Evolutionary conservation across 2,797 vertebrate species (phyloP).

Genomic region (Carduelis carduelis): DNA sequence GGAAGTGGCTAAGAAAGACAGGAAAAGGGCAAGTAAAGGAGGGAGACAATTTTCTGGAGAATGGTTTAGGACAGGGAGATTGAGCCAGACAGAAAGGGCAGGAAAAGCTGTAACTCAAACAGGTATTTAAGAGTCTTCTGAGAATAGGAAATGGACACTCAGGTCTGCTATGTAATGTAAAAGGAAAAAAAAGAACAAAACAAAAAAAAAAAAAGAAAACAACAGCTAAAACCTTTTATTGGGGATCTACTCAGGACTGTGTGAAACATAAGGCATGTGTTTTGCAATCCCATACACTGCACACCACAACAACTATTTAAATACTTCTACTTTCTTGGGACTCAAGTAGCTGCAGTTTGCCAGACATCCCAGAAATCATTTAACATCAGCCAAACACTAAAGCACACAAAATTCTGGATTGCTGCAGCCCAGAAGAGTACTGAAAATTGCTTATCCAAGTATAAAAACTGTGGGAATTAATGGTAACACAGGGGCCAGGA

Average conservation of each 20-base stretch:
- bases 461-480: not conserved
- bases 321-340: not conserved
- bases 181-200: not conserved
- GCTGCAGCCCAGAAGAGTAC: not conserved
- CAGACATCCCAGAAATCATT: not conserved
- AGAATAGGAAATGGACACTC: not conserved
- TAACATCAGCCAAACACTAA: not conserved
- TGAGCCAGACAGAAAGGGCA: not conserved
- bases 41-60: not conserved
- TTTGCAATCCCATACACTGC: not conserved
- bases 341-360: not conserved
- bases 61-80: not conserved
- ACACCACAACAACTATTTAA: not conserved
- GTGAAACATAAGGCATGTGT: rapidly evolving
- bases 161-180: not conserved
- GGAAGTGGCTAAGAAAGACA: not conserved
- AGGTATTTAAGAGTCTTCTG: not conserved
- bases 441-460: not conserved
- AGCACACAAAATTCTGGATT: not conserved
- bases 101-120: not conserved
- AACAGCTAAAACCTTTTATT: not conserved
- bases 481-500: not conserved
- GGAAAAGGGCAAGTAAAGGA: not conserved
- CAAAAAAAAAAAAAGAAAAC: not conserved
- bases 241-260: not conserved